phyloP scores from a whole-genome alignment of 2,797 vertebrate genomes.

The Smutsia gigantea region DNA sequence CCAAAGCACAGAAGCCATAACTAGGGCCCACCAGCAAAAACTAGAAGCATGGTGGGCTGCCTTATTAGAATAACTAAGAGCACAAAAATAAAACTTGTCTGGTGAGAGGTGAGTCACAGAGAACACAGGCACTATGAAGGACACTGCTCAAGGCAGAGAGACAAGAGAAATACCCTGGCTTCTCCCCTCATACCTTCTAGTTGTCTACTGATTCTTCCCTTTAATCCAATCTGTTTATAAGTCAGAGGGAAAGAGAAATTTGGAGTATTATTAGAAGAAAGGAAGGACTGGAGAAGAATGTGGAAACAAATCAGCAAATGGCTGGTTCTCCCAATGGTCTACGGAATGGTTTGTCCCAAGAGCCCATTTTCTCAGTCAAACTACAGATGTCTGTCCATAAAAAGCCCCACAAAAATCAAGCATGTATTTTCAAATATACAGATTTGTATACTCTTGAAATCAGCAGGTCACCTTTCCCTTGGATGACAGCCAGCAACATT shows the following conservation, averaged over 20 bases:
- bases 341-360: not conserved
- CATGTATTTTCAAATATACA: not conserved
- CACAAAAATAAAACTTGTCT: not conserved
- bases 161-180: not conserved
- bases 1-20: not conserved
- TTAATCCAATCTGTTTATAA: not conserved
- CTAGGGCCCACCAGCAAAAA: not conserved
- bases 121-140: not conserved
- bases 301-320: not conserved
- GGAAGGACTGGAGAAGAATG: not conserved
- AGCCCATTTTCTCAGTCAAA: not conserved
- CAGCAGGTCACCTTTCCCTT: not conserved
- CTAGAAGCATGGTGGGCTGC: accelerated
- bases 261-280: not conserved
- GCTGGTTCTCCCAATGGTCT: too few species aligned
- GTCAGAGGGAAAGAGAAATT: not conserved
- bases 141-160: not conserved
- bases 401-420: not conserved
- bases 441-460: not conserved
- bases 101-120: not conserved
- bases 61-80: accelerated
- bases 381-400: not conserved
- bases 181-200: too few species aligned
- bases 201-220: not conserved
- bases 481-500: not conserved